A percentile compares a stretch with the other conserved stretches of the same genome.
Evolutionary conservation across 2,113 vertebrate genomes (phyloP).

Genomic region (Anoplopoma fimbria): DNA sequence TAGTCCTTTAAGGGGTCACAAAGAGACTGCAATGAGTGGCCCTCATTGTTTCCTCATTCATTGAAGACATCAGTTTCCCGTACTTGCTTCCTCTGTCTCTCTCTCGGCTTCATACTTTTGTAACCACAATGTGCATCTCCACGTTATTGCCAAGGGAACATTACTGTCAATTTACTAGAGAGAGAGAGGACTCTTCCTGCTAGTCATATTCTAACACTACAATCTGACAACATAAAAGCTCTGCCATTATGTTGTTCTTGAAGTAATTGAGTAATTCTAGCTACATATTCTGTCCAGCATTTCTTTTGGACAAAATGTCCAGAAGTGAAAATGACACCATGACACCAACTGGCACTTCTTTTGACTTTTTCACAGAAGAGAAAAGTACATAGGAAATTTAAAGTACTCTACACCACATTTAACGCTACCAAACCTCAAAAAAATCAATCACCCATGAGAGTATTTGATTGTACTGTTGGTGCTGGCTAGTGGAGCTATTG

Average conservation of each 20-base stretch:
- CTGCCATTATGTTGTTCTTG: background rate
- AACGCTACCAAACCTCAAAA: slow-evolving; percentile 42
- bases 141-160: slow-evolving; percentile 18
- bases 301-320: background rate
- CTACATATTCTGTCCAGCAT: background rate
- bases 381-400: slow-evolving; percentile 38
- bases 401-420: slow-evolving; percentile 52
- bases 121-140: background rate
- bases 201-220: background rate
- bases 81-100: background rate
- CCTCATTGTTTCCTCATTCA: background rate
- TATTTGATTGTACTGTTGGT: slow-evolving; percentile 52
- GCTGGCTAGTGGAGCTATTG: slow-evolving; percentile 40
- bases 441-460: slow-evolving; percentile 57
- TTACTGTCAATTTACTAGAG: background rate
- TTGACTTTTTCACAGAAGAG: slow-evolving; percentile 34
- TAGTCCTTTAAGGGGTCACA: background rate
- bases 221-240: background rate
- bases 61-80: background rate
- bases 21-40: background rate
- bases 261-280: background rate
- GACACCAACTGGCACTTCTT: slow-evolving; percentile 24
- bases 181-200: slow-evolving; percentile 3
- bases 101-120: background rate
- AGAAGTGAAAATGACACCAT: slow-evolving; percentile 4